A percentile compares a stretch with the other conserved stretches of the same genome.
phyloP scores from a whole-genome alignment of 2,888 invertebrate species.

The Troilus luridus region DNA sequence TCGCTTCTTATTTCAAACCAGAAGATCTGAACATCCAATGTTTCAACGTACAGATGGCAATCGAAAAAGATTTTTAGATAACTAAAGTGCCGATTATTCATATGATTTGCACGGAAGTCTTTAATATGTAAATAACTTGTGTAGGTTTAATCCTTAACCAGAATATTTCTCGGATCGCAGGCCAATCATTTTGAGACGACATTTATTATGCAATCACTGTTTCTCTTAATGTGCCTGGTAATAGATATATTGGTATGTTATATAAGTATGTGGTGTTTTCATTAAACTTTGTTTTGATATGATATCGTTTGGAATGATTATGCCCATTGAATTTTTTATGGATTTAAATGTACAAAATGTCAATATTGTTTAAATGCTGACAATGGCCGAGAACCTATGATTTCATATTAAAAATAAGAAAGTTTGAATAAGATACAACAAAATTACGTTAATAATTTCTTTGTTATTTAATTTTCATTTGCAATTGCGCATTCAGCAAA shows the following conservation, averaged over 20 bases:
- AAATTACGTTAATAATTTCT: too few relatives aligned
- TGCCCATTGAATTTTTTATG: background rate
- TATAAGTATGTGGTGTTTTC: background rate
- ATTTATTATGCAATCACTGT: background rate
- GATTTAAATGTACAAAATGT: too few relatives aligned
- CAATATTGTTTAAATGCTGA: too few relatives aligned
- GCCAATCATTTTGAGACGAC: background rate
- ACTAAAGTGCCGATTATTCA: background rate
- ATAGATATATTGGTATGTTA: background rate
- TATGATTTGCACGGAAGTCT: background rate
- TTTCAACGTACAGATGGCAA: background rate
- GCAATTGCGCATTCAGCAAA: too few relatives aligned
- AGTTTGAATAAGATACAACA: too few relatives aligned
- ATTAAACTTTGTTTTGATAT: background rate
- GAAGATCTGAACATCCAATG: background rate
- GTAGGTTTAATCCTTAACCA: background rate
- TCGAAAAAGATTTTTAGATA: background rate
- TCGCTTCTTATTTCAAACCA: background rate
- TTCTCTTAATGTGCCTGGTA: background rate
- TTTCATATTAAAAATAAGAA: too few relatives aligned
- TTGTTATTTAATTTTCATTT: too few relatives aligned
- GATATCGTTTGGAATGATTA: background rate
- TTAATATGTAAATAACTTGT: constrained; percentile 8
- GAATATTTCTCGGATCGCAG: background rate
- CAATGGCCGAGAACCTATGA: too few relatives aligned